Percentiles rank a stretch among this genome's conserved stretches.
Evolutionary conservation across 2,888 invertebrate species (phyloP).

Genomic region (Elysia crispata): DNA sequence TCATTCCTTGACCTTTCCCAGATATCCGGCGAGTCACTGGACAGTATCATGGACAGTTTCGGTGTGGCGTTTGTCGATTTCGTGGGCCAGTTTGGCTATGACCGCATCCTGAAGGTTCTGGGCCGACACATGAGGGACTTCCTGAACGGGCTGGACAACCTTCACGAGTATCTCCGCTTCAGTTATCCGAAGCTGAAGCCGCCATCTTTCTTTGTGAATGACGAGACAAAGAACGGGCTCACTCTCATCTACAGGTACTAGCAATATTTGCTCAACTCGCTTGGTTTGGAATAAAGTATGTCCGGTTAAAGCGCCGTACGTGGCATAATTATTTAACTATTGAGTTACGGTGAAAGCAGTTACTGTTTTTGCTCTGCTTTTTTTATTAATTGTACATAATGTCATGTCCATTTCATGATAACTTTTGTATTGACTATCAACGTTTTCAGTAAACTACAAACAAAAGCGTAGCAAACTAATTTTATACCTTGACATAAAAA

Average conservation of each 20-base stretch:
- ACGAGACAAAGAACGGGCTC: constrained; percentile 91
- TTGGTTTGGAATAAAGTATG: too few species aligned
- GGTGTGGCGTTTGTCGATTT: constrained; percentile 95
- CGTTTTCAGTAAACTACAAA: too few species aligned
- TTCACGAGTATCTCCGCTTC: constrained; percentile 97
- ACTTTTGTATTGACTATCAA: too few species aligned
- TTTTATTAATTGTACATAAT: too few species aligned
- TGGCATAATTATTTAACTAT: too few species aligned
- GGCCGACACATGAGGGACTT: constrained; percentile 97
- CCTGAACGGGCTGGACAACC: constrained; percentile 93
- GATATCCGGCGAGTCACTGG: constrained; percentile 84
- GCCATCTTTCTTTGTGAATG: constrained; percentile 97
- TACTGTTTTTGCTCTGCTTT: too few species aligned
- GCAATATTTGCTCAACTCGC: too few species aligned
- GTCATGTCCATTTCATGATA: too few species aligned
- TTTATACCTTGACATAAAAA: too few species aligned
- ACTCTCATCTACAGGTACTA: constrained; percentile 86
- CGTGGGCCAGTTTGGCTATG: constrained; percentile 96
- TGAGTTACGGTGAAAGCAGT: too few species aligned
- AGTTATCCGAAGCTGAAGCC: constrained; percentile 93
- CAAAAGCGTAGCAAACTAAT: too few species aligned
- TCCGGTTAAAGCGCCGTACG: too few species aligned
- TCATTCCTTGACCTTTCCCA: constrained; percentile 10
- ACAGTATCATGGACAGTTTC: constrained; percentile 95
- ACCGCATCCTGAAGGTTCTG: constrained; percentile 79